Evolutionary conservation across 2,888 invertebrate species (phyloP), one percentile per base, ranked within the genome.

Genomic region (Acanthococcus lagerstroemiae): DNA sequence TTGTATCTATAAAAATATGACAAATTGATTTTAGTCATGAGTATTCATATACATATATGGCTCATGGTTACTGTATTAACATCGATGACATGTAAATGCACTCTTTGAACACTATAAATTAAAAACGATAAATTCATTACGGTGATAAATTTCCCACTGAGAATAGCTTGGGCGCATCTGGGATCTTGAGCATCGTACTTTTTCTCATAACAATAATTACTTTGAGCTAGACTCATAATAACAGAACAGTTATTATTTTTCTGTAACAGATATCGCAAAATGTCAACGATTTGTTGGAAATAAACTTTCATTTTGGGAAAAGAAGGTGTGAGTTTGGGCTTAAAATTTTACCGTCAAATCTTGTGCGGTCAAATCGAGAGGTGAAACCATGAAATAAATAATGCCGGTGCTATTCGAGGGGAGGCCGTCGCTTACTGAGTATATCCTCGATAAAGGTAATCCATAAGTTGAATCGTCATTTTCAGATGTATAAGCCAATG

Each of bases 121-220:
- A n/a, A n/a, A n/a, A n/a, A n/a, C n/a, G n/a, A n/a, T n/a, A n/a
- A n/a, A n/a, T n/a, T n/a, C n/a, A n/a, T n/a, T n/a, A n/a, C n/a
- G n/a, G n/a, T n/a, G 72, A 80, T 77, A 73, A 87, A 80, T 73
- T 78, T 81, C 55, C 88, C 88, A 17, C 83, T 80, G 1, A 89
- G 77, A 72, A 87, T 83, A 3, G 88, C 79, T 71, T 87, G 81
- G 3, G 86, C 85, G 77, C 88, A 89, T 48, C 87, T 78, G 0
- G 88, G 88, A 75, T 88, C 88, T 77, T 88, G 86, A 0, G 87
- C 83, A 74, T 89, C 88, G 71, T 79, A 82, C 55, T 80, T 74
- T 69, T 84, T 77, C 6, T 74, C 73, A 67, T 79, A 78, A 71
- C 88, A 88, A 74, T 84, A 88, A 66, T 78, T 76, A 2, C 83